Evolutionary conservation across 2,888 invertebrate genomes (phyloP), one percentile per base, ranked within the genome.

Genomic region (Nomada ruficornis): DNA sequence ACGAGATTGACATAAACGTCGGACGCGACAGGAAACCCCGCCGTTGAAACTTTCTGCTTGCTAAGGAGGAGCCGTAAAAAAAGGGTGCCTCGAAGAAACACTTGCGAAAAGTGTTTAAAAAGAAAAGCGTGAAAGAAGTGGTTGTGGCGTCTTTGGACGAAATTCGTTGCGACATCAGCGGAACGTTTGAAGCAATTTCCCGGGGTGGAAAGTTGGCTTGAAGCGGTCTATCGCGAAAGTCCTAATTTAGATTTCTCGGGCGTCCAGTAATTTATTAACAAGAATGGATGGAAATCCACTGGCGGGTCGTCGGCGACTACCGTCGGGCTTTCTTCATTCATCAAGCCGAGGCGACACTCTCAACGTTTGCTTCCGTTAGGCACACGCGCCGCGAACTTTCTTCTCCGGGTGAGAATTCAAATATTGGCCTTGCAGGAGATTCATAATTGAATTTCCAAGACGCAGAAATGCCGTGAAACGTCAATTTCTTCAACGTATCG

Each of bases 201-300:
- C 4, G 26, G 52, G 44, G 29, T 42, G 50, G 64, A 60, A 63
- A 65, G 50, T 50, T 15, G 26, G 47, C 23, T 10, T 20, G 62
- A 55, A 69, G 9, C 23, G 47, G 29, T 42, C 23, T 64, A 60
- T 70, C 81, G 77, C 13, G 72, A 65, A 76, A 47, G 36, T 69
- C 69, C 64, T 18, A 77, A 82, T 80, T 82, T 82, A 73, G 80
- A 82, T 70, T 65, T 80, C 65, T 64, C 47, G 54, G 72, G 60
- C 50, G n/a, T 23, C 44, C 18, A 20, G 20, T 52, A 26, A 67
- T 54, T 80, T 63, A 54, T 74, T 60, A 80, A 59, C 74, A 63
- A 65, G 55, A 36, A 69, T 23, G 60, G 57, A 60, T 36, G 54
- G 68, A 80, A 60, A 77, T 65, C 42, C n/a, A n/a, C 29, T 4